Percentiles rank a stretch among this genome's conserved stretches.
Conservation (phyloP, 2,797 vertebrate species). For the Lagodon rhomboides region DNA sequence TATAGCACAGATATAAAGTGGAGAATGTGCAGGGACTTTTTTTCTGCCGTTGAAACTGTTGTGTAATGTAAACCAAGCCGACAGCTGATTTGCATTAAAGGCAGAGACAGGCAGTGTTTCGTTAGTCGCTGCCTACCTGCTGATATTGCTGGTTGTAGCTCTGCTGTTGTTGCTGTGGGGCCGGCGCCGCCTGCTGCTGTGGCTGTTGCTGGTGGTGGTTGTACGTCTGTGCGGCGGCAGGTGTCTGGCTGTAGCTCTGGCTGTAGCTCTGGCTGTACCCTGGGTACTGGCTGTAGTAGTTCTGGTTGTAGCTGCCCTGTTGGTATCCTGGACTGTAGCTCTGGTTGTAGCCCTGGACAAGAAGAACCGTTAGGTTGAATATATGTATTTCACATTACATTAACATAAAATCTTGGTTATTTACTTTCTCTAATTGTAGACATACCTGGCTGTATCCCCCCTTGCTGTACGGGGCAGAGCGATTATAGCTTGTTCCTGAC, state of each 20-base stretch:
- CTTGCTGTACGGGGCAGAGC: slow-evolving; percentile 81
- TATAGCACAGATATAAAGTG: not conserved
- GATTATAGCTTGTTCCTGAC: slow-evolving; percentile 81
- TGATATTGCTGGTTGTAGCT: slow-evolving; percentile 95
- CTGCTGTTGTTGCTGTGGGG: slow-evolving; percentile 69
- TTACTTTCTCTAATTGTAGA: not conserved
- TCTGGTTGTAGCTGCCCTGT: slow-evolving; percentile 90
- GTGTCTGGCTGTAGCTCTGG: slow-evolving; percentile 87
- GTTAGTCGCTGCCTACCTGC: slow-evolving; percentile 81
- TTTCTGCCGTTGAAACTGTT: not conserved
- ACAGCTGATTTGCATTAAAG: not conserved
- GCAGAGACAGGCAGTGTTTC: too few species aligned
- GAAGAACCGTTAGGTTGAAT: not conserved
- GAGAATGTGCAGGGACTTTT: not conserved
- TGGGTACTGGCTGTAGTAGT: slow-evolving; percentile 90
- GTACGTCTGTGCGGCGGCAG: slow-evolving; percentile 82
- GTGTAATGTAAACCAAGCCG: too few species aligned
- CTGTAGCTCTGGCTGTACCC: slow-evolving; percentile 88
- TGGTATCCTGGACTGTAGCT: slow-evolving; percentile 86
- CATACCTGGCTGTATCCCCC: slow-evolving; percentile 82
- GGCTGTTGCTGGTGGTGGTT: slow-evolving; percentile 84
- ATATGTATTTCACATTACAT: not conserved
- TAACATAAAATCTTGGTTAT: not conserved
- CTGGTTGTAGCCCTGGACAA: slow-evolving; percentile 82
- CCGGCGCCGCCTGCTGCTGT: slow-evolving; percentile 38